Evolutionary conservation across 2,888 invertebrate genomes (phyloP), one percentile per base, ranked within the genome.

Genomic region (Camponotus fellah): DNA sequence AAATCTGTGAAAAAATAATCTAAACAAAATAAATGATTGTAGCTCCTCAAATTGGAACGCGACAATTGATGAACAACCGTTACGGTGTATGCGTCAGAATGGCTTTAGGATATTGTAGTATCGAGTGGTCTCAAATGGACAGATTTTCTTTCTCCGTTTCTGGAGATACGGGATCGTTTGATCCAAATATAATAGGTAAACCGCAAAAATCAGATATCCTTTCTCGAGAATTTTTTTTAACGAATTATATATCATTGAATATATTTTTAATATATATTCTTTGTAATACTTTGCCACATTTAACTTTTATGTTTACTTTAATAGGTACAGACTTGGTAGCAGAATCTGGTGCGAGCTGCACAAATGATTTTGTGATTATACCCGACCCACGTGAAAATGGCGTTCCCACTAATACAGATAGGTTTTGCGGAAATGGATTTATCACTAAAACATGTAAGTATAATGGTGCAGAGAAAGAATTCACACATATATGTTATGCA

Each of bases 61-160:
- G 98, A 46, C 97, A 98, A 94, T 95, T 98, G 82, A 96, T 96
- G 2, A 97, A 97, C 92, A 95, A 96, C 86, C 96, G 97, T 94
- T 98, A 98, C 92, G 98, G 98, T 5, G 96, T 97, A 75, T 98
- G 98, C 91, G 96, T 98, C 32, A 95, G 96, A 91, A 97, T 97
- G 96, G 96, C 96, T 72, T 96, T 97, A 0, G 97, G 97, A 14
- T 97, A 96, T 93, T 98, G 98, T 92, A 95, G 96, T 37, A 97
- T 98, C 83, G 96, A 96, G 86, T 98, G 97, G 96, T 95, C 95
- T n/a, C 95, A 95, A 89, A 90, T 94, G 1, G 96, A 96, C 91
- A 86, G 95, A 0, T 96, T 95, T 88, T 97, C 97, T 0, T 98
- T 98, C 94, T 97, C 97, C 0, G 95, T 97, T 75, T 96, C 97